Base-by-base conservation (phyloP, 2,888 invertebrate species). In the Lottia scabra region DNA sequence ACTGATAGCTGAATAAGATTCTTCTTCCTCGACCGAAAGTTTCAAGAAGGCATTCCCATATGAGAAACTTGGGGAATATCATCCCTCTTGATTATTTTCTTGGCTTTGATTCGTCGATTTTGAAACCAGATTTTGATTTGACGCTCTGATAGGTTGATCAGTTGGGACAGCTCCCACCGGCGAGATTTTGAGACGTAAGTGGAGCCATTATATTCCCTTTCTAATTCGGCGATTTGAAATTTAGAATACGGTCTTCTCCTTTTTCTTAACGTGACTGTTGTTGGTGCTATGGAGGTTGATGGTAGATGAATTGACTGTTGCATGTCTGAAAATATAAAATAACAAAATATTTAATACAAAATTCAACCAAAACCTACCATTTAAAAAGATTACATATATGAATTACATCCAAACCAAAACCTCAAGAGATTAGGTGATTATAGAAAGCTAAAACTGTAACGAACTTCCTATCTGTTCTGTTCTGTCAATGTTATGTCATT, bases 211-310 rank as follows among this genome's bases (percentile, higher is more conserved):
- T 98, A 98, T 92, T 98, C 98, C 90, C 97, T 96, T 91, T 98
- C 98, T 89, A 98, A 91, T 91, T 98, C 98, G 83, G 98, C 92
- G 15, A 98, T 98, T 91, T 98, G 98, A 92, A 95, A 97, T 91
- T 98, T 98, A 70, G 97, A 97, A 91, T 98, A 98, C 23, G 98
- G 98, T 90, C 98, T 97, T 91, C 98, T 96, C 92, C 98, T 97
- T 93, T 98, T 98, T 65, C 88, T 78, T 65, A 87, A 80, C 30
- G 87, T 85, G 65, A 87, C 85, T 27, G 86, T 83, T 38, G 86
- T 84, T 12, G 86, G 86, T 3, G 84, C 84, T 19, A 85, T 77
- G 64, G 86, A 83, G n/a, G 85, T 85, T 68, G 85, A 84, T 12
- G 86, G 86, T 66, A 86, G 78, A 70, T 86, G 85, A 64, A 85